These are phyloP conservation scores for Ornithorhynchus anatinus DNA, from an alignment of 2,113 vertebrate genomes.

Conservation along the genomic window DNA sequence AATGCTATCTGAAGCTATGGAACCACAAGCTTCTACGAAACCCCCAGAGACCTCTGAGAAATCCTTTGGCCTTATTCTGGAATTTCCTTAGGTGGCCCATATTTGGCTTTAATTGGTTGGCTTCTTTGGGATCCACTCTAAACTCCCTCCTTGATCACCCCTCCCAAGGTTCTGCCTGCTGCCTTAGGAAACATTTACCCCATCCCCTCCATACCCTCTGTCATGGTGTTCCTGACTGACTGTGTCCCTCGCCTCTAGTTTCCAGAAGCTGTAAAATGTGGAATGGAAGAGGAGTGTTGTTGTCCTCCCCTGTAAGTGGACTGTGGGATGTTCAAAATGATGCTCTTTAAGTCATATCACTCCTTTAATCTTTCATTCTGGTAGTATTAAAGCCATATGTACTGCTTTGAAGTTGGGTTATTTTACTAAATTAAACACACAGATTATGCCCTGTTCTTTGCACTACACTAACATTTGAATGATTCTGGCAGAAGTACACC, in stretches of 20 bases:
- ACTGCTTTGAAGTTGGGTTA: slow-evolving; percentile 50
- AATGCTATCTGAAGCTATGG: too few relatives aligned
- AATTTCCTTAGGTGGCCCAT: too few relatives aligned
- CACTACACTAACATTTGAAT: neutral
- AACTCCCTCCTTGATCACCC: too few relatives aligned
- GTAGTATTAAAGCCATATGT: slow-evolving; percentile 56
- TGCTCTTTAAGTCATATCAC: slow-evolving; percentile 21
- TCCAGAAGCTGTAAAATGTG: slow-evolving; percentile 19
- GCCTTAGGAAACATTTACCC: slow-evolving; percentile 9
- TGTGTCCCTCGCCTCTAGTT: slow-evolving; percentile 14
- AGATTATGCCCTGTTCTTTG: slow-evolving; percentile 31
- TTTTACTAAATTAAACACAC: slow-evolving; percentile 44
- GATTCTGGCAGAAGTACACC: slow-evolving; percentile 17
- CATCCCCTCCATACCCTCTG: neutral
- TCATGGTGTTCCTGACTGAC: neutral
- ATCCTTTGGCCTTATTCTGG: too few relatives aligned
- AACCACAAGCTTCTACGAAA: too few relatives aligned
- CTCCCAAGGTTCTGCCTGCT: too few relatives aligned
- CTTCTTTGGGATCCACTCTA: too few relatives aligned
- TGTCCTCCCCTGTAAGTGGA: neutral
- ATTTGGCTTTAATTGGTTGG: too few relatives aligned
- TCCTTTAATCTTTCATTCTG: slow-evolving; percentile 43
- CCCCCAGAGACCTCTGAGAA: too few relatives aligned
- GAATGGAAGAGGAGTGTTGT: slow-evolving; percentile 42
- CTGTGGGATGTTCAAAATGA: slow-evolving; percentile 19